phyloP scores from a whole-genome alignment of 1,140 invertebrate species.

The Drosophila pandora region DNA sequence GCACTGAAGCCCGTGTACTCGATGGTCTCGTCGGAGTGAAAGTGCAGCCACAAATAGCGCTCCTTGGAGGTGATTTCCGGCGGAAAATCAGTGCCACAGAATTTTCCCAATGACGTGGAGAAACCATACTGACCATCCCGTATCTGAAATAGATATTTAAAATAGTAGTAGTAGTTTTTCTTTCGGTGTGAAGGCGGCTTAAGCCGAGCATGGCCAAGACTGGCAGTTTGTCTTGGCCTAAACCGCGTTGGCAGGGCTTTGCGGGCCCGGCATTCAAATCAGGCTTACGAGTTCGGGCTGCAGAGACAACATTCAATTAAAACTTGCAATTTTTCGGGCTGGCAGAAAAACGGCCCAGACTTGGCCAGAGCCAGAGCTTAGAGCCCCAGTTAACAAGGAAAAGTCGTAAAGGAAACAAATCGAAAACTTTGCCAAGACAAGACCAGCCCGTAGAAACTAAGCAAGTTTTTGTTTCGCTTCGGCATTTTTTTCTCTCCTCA shows the following conservation, averaged over 20 bases:
- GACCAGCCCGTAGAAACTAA: conserved; percentile 30
- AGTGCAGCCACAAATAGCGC: conserved; percentile 92
- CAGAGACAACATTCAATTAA: conserved; percentile 74
- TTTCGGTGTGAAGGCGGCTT: not conserved
- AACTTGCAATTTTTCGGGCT: conserved; percentile 53
- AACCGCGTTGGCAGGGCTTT: conserved; percentile 18
- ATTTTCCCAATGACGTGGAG: conserved; percentile 88
- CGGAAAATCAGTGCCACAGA: conserved; percentile 91
- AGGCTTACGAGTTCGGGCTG: conserved; percentile 32
- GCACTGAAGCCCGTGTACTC: conserved; percentile 93
- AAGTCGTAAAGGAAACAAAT: conserved; percentile 52
- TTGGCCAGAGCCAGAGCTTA: not conserved
- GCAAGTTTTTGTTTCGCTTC: conserved; percentile 34
- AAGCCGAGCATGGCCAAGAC: not conserved
- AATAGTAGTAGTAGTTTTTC: conserved; percentile 5
- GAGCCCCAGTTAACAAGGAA: conserved; percentile 11
- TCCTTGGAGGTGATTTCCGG: conserved; percentile 90
- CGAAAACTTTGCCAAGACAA: conserved; percentile 51
- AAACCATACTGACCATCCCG: conserved; percentile 94
- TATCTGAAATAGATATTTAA: conserved; percentile 59
- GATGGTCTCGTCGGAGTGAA: conserved; percentile 93
- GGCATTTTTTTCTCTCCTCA: not conserved
- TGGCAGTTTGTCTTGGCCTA: conserved; percentile 7
- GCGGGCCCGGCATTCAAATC: conserved; percentile 25
- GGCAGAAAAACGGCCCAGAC: conserved; percentile 9